Base-by-base conservation (phyloP, 2,113 vertebrate genomes). In the Melospiza georgiana region DNA sequence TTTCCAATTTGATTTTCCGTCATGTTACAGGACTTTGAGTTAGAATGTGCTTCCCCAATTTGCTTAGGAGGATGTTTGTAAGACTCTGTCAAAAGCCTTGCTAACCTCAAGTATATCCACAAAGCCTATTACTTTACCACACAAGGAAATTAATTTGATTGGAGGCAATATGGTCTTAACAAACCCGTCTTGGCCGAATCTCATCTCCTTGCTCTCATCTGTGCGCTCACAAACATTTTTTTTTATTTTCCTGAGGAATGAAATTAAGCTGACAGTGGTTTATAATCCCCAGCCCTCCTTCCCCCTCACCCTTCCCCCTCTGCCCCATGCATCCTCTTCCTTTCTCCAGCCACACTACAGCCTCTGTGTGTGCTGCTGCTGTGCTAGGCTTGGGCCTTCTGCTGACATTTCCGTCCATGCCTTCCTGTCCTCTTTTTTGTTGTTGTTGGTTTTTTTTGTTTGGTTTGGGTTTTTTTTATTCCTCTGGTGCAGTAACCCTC, bases 171-270 rank as follows among this genome's bases (percentile, higher is more conserved):
- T 80, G 46, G 71, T 93, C 83, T 93, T 89, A 85, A 93, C 92
- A 96, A 96, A 94, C 67, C 72, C 1, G 0, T 88, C 79, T 86
- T 77, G 79, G 80, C 76, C 77, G 86, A 90, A 83, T 81, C 72
- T 90, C 79, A 48, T 90, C 88, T 87, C 37, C 95, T 88, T 93
- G 46, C 63, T 94, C 86, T 92, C 72, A 67, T 92, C 52, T 1
- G 2, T 80, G 68, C 74, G 90, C 55, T 68, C 74, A 86, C 92
- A 95, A 90, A 88, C 19, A 82, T 84, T 54, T 84, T 54, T 61
- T 63, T 93, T 90, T 80, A 57, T 93, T 96, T 94, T 86, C 82
- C 79, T 90, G 75, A 68, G 92, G 90, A 94, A 95, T 88, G 59
- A 92, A 96, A 93, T 95, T 80, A 96, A 62, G 75, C 46, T 84